These are phyloP conservation scores for Chrysolina haemoptera DNA, from an alignment of 2,888 invertebrate species.

Conservation along the genomic window DNA sequence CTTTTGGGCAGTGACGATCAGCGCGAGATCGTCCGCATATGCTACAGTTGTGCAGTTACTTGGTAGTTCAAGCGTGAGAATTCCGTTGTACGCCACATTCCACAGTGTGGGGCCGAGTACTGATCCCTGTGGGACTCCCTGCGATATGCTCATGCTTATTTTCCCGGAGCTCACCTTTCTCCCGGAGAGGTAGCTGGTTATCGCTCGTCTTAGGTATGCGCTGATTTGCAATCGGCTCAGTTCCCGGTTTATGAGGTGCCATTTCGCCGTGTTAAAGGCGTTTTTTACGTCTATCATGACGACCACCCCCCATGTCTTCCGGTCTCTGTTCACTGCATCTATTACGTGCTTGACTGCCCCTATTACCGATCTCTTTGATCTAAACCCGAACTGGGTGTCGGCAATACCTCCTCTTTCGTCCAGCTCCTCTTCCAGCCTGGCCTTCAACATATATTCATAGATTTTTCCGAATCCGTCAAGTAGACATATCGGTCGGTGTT, in stretches of 20 bases:
- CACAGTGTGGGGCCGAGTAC: slow-evolving; percentile 1
- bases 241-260: background rate
- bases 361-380: background rate
- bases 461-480: background rate
- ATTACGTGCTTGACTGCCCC: background rate
- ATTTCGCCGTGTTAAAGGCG: slow-evolving; percentile 4
- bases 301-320: background rate
- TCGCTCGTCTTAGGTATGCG: background rate
- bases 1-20: background rate
- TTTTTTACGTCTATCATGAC: background rate
- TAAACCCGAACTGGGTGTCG: slow-evolving; percentile 11
- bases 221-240: background rate
- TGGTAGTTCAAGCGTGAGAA: slow-evolving; percentile 3
- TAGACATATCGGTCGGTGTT: too few relatives aligned
- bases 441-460: background rate
- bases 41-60: background rate
- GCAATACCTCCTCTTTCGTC: background rate
- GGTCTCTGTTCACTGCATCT: background rate
- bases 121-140: slow-evolving; percentile 1
- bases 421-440: slow-evolving; percentile 14
- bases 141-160: background rate
- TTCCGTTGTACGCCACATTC: background rate
- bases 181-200: background rate
- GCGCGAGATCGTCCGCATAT: background rate
- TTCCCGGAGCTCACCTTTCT: background rate